phyloP scores from a whole-genome alignment of 2,797 vertebrate genomes.

The Bradypodion ventrale region DNA sequence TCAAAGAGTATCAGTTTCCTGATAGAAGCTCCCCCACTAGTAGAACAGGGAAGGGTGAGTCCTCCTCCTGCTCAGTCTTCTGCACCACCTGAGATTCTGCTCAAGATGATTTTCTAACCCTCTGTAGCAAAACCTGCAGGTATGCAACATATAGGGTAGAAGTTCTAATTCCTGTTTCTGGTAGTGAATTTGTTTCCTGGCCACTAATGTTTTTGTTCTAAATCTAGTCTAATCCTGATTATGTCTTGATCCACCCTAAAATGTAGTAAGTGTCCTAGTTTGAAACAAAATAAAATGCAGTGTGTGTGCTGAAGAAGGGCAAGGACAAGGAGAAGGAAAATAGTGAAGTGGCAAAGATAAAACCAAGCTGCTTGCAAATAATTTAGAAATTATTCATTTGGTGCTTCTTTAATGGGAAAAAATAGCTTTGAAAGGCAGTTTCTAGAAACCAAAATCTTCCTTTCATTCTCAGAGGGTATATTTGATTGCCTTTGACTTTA shows the following conservation, averaged over 20 bases:
- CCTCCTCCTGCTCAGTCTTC: neutral
- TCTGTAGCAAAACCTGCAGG: neutral
- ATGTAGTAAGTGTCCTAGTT: neutral
- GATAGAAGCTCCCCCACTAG: neutral
- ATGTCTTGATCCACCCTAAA: neutral
- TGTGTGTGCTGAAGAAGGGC: neutral
- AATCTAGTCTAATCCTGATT: too few relatives aligned
- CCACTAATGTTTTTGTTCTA: too few relatives aligned
- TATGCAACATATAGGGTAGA: neutral
- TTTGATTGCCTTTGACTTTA: slow-evolving; percentile 1
- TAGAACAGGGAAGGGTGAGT: neutral
- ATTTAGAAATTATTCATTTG: slow-evolving; percentile 1
- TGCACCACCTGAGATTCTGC: too few relatives aligned
- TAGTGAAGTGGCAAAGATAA: neutral
- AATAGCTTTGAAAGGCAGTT: neutral
- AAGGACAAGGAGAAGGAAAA: neutral
- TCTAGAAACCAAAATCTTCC: neutral
- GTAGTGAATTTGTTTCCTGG: neutral
- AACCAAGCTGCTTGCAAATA: neutral
- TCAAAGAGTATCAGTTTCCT: neutral
- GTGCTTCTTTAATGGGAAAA: neutral
- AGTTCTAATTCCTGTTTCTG: neutral
- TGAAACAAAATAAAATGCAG: neutral
- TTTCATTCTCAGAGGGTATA: slow-evolving; percentile 5
- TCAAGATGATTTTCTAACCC: neutral